Evolutionary conservation across 2,113 vertebrate species (phyloP).

Genomic region (Lepidiolamprologus cunningtoni): DNA sequence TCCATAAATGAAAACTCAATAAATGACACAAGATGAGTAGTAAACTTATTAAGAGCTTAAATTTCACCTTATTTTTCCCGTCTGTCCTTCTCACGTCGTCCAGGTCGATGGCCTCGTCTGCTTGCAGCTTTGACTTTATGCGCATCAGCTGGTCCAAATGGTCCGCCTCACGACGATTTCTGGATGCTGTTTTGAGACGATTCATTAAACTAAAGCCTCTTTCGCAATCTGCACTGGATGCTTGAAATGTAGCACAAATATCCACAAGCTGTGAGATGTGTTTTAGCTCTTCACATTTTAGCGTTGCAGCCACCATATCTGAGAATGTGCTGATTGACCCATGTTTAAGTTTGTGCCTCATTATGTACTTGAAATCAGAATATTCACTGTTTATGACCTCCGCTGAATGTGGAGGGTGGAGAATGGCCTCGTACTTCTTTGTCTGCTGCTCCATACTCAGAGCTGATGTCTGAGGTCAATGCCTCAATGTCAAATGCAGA

Average conservation of each 20-base stretch:
- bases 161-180: neutral
- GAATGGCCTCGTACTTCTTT: neutral
- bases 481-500: fast-evolving
- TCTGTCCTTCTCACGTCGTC: too few species aligned
- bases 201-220: conserved; percentile 5
- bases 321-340: conserved; percentile 1
- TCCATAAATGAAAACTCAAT: too few species aligned
- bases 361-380: neutral
- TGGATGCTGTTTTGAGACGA: neutral
- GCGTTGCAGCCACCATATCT: neutral
- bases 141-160: too few species aligned
- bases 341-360: neutral
- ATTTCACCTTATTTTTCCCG: too few species aligned
- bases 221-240: neutral
- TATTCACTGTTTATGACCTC: neutral
- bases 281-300: neutral
- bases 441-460: neutral
- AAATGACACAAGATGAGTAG: too few species aligned
- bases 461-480: neutral
- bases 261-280: neutral
- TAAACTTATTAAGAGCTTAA: too few species aligned
- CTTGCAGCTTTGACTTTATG: too few species aligned
- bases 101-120: too few species aligned
- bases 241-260: neutral
- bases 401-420: neutral